Evolutionary conservation across 2,797 vertebrate species (phyloP).

Genomic region (Paratrypauchen microcephalus): DNA sequence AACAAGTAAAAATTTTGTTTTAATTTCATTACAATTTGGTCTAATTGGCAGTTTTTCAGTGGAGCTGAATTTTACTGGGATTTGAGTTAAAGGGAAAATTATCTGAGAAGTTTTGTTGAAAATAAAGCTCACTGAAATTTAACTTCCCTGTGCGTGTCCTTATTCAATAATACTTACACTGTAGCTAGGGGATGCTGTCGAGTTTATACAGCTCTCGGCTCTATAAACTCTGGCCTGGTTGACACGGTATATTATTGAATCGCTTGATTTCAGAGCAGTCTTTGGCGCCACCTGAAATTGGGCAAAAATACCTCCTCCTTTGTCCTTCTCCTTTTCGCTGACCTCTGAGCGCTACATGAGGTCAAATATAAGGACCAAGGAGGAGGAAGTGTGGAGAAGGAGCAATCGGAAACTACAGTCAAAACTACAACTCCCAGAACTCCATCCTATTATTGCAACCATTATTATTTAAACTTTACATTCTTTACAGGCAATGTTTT

Average conservation of each 20-base stretch:
- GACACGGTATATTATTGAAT: background rate
- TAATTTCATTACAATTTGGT: constrained; percentile 58
- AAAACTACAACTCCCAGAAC: too few species aligned
- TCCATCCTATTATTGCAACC: too few species aligned
- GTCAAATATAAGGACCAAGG: too few species aligned
- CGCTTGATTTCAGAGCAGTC: accelerated
- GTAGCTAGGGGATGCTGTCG: constrained; percentile 18
- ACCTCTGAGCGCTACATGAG: too few species aligned
- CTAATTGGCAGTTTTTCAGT: constrained; percentile 79
- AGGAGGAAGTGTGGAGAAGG: too few species aligned
- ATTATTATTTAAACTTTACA: too few species aligned
- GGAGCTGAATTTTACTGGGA: constrained; percentile 65
- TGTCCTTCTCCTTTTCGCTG: too few species aligned
- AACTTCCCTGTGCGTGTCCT: constrained; percentile 9
- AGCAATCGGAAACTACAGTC: too few species aligned
- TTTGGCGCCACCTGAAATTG: background rate
- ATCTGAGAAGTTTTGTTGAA: constrained; percentile 77
- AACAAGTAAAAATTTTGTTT: constrained; percentile 55
- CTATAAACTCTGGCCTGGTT: constrained; percentile 2
- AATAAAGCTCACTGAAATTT: constrained; percentile 99
- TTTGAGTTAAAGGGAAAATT: constrained; percentile 57
- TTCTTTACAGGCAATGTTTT: too few species aligned
- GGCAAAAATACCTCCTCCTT: too few species aligned
- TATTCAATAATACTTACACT: background rate
- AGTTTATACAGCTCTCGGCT: accelerated